phyloP scores from a whole-genome alignment of 1,140 invertebrate genomes.

The Drosophila lowei region DNA sequence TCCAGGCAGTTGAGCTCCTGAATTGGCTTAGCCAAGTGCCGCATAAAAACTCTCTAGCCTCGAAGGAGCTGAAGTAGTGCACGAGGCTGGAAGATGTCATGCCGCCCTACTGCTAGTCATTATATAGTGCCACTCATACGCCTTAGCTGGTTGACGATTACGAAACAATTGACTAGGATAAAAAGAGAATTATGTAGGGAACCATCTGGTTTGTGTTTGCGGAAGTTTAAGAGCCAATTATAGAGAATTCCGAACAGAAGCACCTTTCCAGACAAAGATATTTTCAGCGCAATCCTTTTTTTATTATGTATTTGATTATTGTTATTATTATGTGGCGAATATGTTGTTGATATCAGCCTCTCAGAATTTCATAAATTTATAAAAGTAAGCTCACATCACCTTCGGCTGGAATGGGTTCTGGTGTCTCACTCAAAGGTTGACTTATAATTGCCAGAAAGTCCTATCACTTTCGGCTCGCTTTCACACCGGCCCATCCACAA shows the following conservation, averaged over 20 bases:
- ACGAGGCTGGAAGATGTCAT: slow-evolving; percentile 24
- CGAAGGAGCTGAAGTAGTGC: slow-evolving; percentile 15
- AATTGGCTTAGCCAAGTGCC: slow-evolving; percentile 59
- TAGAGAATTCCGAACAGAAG: no score
- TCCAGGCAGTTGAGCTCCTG: slow-evolving; percentile 72
- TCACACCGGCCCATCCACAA: slow-evolving; percentile 47
- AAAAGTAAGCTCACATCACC: no score
- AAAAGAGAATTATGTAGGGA: neutral
- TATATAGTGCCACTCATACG: slow-evolving; percentile 69
- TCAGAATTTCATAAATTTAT: no score
- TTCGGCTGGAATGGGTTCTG: neutral
- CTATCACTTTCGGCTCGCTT: slow-evolving; percentile 23
- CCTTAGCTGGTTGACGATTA: slow-evolving; percentile 24
- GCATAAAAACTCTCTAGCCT: slow-evolving; percentile 56
- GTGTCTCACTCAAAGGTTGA: slow-evolving; percentile 13
- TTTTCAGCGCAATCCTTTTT: no score
- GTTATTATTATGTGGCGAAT: no score
- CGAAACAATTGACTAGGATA: slow-evolving; percentile 6
- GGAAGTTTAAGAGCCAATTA: neutral
- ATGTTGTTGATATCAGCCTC: no score
- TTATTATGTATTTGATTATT: no score
- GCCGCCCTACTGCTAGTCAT: slow-evolving; percentile 30
- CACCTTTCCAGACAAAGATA: no score
- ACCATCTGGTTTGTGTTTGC: neutral
- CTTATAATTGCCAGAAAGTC: slow-evolving; percentile 4